Conservation (phyloP, 2,888 invertebrate species). For the Anaspis maculata region DNA sequence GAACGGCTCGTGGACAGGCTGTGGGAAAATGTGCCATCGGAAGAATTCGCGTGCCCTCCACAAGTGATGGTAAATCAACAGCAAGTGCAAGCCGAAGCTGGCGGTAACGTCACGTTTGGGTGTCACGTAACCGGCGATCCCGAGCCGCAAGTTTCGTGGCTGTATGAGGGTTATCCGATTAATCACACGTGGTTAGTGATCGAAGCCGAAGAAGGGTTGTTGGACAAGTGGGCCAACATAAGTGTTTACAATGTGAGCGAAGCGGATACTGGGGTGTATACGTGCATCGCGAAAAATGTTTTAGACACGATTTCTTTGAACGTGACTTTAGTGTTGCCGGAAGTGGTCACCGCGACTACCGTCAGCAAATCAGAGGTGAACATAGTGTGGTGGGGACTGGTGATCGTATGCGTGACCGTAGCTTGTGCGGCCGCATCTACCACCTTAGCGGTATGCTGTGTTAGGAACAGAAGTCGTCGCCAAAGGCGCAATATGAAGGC, state of each 20-base stretch:
- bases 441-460: conserved; percentile 51
- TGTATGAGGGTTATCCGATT: conserved; percentile 63
- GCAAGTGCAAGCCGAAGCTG: conserved; percentile 63
- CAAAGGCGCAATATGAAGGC: conserved; percentile 64
- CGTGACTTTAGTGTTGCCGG: conserved; percentile 56
- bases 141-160: conserved; percentile 74
- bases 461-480: conserved; percentile 46
- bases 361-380: conserved; percentile 65
- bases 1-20: conserved; percentile 56
- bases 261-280: conserved; percentile 76
- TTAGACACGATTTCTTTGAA: conserved; percentile 54
- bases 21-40: conserved; percentile 69
- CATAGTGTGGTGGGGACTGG: conserved; percentile 62
- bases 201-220: conserved; percentile 42
- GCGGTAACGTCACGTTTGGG: conserved; percentile 72
- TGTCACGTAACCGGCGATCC: conserved; percentile 79
- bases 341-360: conserved; percentile 69
- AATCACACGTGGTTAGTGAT: conserved; percentile 46
- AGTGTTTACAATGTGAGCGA: conserved; percentile 76
- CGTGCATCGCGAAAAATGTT: conserved; percentile 67
- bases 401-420: conserved; percentile 62
- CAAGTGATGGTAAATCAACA: conserved; percentile 45
- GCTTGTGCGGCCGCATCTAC: conserved; percentile 54
- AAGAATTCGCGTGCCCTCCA: conserved; percentile 77
- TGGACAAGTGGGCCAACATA: conserved; percentile 65